Evolutionary conservation across 2,888 invertebrate genomes (phyloP).

Genomic region (Drosophila yooni): DNA sequence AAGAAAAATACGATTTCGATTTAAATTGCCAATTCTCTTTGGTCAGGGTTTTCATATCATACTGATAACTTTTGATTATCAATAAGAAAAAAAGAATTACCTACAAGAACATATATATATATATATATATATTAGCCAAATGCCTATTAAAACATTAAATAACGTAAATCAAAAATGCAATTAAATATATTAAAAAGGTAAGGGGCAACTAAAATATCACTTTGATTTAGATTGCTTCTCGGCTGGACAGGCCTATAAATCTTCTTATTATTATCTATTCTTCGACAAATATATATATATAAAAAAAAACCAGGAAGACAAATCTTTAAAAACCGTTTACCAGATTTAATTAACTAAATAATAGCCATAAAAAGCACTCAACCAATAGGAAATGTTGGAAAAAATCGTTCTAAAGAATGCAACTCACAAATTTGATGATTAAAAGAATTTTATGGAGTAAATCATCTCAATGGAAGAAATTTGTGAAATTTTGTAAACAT

Average conservation of each 20-base stretch:
- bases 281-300: not conserved
- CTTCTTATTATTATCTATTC: not conserved
- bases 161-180: not conserved
- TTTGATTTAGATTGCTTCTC: not conserved
- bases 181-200: not conserved
- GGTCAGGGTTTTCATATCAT: not conserved
- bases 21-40: not conserved
- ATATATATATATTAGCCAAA: not conserved
- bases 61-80: not conserved
- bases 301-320: not conserved
- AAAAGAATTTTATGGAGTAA: not conserved
- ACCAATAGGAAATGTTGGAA: not conserved
- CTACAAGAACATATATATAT: not conserved
- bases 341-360: not conserved
- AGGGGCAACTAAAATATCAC: not conserved
- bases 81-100: not conserved
- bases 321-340: not conserved
- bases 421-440: accelerated
- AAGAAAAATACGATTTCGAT: not conserved
- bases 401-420: not conserved
- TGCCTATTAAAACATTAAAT: not conserved
- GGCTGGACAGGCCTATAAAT: not conserved
- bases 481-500: too few species aligned
- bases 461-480: not conserved
- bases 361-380: not conserved